These are phyloP conservation scores for Todus mexicanus DNA, from an alignment of 2,797 vertebrate species.

Conservation along the genomic window DNA sequence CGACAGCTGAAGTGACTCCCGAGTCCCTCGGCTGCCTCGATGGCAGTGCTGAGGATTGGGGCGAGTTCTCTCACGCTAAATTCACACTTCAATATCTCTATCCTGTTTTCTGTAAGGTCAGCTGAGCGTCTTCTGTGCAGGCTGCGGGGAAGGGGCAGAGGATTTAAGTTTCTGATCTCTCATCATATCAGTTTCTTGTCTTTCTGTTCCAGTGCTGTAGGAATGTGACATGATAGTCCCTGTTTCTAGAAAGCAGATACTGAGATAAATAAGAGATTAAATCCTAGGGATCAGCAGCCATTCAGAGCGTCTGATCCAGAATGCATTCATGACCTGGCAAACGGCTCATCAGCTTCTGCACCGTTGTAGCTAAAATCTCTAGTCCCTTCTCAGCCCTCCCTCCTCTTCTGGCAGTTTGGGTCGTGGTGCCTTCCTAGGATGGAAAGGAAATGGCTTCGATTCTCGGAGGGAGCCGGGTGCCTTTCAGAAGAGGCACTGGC, in stretches of 20 bases:
- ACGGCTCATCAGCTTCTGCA: background rate
- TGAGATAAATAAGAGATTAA: slow-evolving; percentile 30
- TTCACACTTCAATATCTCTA: background rate
- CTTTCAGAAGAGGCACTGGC: slow-evolving; percentile 8
- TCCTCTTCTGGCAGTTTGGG: slow-evolving; percentile 8
- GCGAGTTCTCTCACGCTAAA: background rate
- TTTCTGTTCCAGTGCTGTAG: background rate
- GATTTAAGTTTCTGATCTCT: background rate
- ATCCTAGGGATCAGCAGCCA: slow-evolving; percentile 18
- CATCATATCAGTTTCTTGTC: background rate
- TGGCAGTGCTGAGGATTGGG: background rate
- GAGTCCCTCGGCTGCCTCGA: background rate
- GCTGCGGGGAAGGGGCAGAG: background rate
- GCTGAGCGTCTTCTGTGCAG: background rate
- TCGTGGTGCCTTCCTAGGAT: background rate
- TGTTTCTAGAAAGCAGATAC: slow-evolving; percentile 38
- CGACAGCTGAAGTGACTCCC: background rate
- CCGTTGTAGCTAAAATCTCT: background rate
- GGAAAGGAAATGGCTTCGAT: background rate
- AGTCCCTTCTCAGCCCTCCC: background rate
- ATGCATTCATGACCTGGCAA: background rate
- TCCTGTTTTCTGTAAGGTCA: background rate
- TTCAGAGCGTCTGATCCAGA: background rate
- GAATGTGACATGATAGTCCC: background rate
- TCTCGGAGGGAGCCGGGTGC: background rate